Evolutionary conservation across 2,888 invertebrate species (phyloP).

Genomic region (Branchellion lobata): DNA sequence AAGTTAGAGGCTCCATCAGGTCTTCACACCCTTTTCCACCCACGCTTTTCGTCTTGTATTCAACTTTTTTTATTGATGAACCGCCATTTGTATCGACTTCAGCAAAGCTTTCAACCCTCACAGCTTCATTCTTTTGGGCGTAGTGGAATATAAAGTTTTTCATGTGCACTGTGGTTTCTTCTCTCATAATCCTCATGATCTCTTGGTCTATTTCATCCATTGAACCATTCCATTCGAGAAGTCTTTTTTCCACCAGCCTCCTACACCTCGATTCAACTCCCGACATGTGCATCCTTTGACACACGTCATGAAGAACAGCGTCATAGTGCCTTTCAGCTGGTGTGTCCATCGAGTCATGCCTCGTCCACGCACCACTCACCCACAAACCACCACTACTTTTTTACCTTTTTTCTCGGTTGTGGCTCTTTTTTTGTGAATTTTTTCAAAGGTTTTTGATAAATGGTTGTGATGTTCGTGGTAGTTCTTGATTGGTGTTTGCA

Average conservation of each 20-base stretch:
- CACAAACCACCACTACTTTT: no score
- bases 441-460: no score
- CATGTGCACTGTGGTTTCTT: neutral
- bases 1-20: constrained; percentile 46
- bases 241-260: neutral
- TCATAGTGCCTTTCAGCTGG: neutral
- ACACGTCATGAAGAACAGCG: neutral
- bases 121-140: neutral
- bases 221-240: neutral
- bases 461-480: no score
- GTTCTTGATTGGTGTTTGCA: no score
- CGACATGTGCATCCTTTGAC: neutral
- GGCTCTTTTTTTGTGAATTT: no score
- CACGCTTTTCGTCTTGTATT: neutral
- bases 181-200: neutral
- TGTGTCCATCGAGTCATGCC: no score
- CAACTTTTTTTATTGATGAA: no score
- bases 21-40: no score
- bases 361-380: no score
- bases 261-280: neutral
- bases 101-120: neutral
- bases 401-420: no score
- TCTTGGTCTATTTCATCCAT: neutral
- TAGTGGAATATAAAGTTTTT: constrained; percentile 24
- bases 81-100: no score